A percentile compares a stretch with the other conserved stretches of the same genome.
These are phyloP conservation scores for Phalacrocorax brasilianus DNA, from an alignment of 2,113 vertebrate species.

Conservation along the genomic window DNA sequence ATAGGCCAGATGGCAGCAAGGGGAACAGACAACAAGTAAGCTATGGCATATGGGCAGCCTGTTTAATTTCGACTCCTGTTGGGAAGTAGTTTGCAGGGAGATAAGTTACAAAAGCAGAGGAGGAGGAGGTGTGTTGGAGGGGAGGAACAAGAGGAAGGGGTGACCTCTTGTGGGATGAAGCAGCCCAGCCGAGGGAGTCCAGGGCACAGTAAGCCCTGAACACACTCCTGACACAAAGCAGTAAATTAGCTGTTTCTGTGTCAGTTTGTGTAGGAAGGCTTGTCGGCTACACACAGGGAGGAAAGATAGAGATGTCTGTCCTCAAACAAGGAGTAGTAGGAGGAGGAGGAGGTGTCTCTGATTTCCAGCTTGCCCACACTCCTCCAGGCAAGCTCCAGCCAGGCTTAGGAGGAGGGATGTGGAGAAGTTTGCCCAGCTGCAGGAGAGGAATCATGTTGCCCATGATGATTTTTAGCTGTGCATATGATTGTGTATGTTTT, in stretches of 20 bases:
- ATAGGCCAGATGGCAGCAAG: slow-evolving; percentile 94
- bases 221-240: neutral
- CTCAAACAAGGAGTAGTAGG: neutral
- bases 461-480: neutral
- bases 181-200: neutral
- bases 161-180: slow-evolving; percentile 48
- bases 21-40: slow-evolving; percentile 93
- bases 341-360: accelerated
- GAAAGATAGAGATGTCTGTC: slow-evolving; percentile 48
- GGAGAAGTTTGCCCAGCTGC: neutral
- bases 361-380: neutral
- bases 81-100: slow-evolving; percentile 83
- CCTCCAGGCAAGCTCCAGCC: neutral
- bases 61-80: slow-evolving; percentile 96
- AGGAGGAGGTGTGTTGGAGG: slow-evolving; percentile 10
- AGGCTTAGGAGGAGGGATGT: neutral
- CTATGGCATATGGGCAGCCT: slow-evolving; percentile 98
- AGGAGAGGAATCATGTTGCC: neutral
- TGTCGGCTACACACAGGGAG: neutral
- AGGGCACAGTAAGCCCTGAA: neutral
- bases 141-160: slow-evolving; percentile 43
- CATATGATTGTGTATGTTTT: neutral
- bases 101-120: slow-evolving; percentile 78
- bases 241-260: slow-evolving; percentile 30
- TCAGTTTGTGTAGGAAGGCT: slow-evolving; percentile 43